A percentile compares a stretch with the other conserved stretches of the same genome.
Conservation (phyloP, 2,888 invertebrate species). For the Apodemia duryi region DNA sequence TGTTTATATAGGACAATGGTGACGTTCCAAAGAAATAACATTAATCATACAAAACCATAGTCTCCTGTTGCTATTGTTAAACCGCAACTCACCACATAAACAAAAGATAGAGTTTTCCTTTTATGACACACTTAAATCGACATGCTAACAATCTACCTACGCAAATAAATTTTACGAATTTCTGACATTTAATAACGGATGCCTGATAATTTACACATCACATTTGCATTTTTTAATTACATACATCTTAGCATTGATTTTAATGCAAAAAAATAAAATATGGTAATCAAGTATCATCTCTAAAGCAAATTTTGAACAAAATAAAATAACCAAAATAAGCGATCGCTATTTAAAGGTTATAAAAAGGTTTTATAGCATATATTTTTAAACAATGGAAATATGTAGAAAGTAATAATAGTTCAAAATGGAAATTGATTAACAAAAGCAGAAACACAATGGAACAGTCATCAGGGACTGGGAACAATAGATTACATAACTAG, state of each 20-base stretch:
- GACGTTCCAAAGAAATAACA: background rate
- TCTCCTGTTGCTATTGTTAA: background rate
- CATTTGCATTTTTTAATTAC: background rate
- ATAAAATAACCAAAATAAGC: background rate
- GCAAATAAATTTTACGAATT: background rate
- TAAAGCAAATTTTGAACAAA: background rate
- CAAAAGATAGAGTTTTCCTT: constrained; percentile 11
- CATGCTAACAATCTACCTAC: background rate
- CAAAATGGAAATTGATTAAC: background rate
- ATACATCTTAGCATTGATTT: background rate
- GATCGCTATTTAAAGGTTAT: no score
- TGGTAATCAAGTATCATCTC: background rate
- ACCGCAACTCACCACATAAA: constrained; percentile 8
- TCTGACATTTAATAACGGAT: background rate
- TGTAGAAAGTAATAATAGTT: background rate
- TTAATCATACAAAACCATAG: background rate
- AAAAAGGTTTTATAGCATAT: background rate
- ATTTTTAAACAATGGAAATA: background rate
- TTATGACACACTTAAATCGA: background rate
- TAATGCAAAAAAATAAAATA: background rate
- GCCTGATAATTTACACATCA: background rate
- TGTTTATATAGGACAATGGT: background rate
- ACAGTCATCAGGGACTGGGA: constrained; percentile 59
- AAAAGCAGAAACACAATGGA: constrained; percentile 53
- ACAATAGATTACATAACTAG: constrained; percentile 75